Evolutionary conservation across 2,797 vertebrate genomes (phyloP).

Genomic region (Eospalax fontanierii): DNA sequence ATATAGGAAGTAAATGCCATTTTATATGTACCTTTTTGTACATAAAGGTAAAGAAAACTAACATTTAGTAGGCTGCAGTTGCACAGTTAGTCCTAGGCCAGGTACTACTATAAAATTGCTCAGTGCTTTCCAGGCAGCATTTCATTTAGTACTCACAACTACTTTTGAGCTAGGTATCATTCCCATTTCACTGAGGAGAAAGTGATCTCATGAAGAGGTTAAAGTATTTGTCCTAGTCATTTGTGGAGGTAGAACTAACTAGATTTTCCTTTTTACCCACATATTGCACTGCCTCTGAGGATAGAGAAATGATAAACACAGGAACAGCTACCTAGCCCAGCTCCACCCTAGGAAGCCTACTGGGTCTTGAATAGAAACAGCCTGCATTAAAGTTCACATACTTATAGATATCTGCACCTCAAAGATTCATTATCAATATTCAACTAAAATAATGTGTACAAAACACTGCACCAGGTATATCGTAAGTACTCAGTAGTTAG

Average conservation of each 20-base stretch:
- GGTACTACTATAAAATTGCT: conserved; percentile 26
- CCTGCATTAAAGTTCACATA: conserved; percentile 27
- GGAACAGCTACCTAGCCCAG: neutral
- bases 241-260: conserved; percentile 33
- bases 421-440: conserved; percentile 38
- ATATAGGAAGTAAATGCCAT: conserved; percentile 30
- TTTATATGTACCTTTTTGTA: neutral
- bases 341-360: neutral
- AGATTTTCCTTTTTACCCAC: neutral
- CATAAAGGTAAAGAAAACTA: conserved; percentile 26
- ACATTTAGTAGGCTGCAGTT: conserved; percentile 24
- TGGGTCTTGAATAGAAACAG: neutral
- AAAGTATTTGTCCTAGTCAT: neutral
- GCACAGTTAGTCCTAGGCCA: neutral
- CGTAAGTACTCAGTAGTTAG: conserved; percentile 34
- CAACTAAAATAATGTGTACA: conserved; percentile 22
- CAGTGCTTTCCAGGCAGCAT: neutral
- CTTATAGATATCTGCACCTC: neutral
- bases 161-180: neutral
- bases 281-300: neutral
- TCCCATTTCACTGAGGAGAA: neutral
- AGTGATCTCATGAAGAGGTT: neutral
- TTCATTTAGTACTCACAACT: conserved; percentile 5
- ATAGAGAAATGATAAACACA: conserved; percentile 11
- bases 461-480: neutral